These are phyloP conservation scores for Nephrotoma guestfalica DNA, from an alignment of 2,888 invertebrate species.

Conservation along the genomic window DNA sequence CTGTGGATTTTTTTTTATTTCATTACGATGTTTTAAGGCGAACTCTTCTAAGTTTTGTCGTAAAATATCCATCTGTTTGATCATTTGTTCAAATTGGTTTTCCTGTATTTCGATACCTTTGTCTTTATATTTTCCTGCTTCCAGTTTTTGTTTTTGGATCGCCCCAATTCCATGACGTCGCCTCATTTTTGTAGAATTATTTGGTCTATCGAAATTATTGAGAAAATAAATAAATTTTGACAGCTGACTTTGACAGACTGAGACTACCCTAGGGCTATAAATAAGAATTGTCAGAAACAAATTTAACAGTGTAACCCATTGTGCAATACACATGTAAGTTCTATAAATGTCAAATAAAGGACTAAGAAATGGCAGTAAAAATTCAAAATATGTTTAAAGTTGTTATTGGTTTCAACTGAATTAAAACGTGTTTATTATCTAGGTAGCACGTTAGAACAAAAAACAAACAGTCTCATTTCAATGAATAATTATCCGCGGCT, in stretches of 20 bases:
- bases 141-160: constrained; percentile 73
- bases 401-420: too few species aligned
- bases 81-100: constrained; percentile 83
- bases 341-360: too few species aligned
- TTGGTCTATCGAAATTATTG: not conserved
- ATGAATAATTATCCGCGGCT: too few species aligned
- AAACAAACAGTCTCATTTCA: too few species aligned
- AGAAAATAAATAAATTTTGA: not conserved
- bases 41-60: constrained; percentile 87
- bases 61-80: constrained; percentile 87
- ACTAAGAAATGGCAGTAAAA: too few species aligned
- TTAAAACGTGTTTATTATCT: too few species aligned
- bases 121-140: constrained; percentile 80
- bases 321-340: too few species aligned
- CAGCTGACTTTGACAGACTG: not conserved
- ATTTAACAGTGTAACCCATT: too few species aligned
- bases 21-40: constrained; percentile 84
- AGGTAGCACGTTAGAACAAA: too few species aligned
- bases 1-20: constrained; percentile 87
- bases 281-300: too few species aligned
- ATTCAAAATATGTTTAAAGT: too few species aligned
- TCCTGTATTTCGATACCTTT: constrained; percentile 88
- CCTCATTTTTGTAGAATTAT: constrained; percentile 44
- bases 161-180: constrained; percentile 75
- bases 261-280: not conserved